These are phyloP conservation scores for Drosophila arawakana DNA, from an alignment of 1,140 invertebrate genomes.

Conservation along the genomic window DNA sequence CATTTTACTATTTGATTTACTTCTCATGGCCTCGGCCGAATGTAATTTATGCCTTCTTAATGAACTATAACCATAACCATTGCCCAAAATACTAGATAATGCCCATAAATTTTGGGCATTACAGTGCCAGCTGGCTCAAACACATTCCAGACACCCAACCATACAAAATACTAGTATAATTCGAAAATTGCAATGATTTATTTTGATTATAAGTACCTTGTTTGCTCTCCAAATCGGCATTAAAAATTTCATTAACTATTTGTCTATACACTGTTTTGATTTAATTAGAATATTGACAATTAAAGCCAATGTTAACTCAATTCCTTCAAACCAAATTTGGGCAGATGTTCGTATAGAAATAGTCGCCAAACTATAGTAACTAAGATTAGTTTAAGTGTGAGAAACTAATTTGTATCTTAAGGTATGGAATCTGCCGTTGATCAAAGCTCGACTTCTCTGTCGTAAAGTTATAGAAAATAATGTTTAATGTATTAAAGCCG, in stretches of 20 bases:
- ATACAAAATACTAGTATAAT: background rate
- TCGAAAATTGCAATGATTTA: slow-evolving; percentile 13
- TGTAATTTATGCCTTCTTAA: slow-evolving; percentile 67
- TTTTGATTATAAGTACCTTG: slow-evolving; percentile 5
- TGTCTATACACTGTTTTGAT: no score
- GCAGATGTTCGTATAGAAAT: no score
- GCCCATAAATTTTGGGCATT: slow-evolving; percentile 9
- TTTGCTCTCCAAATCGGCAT: slow-evolving; percentile 4
- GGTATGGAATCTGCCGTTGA: no score
- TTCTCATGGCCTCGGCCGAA: slow-evolving; percentile 34
- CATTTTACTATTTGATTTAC: slow-evolving; percentile 51
- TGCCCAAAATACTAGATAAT: slow-evolving; percentile 5
- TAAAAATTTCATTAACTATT: background rate
- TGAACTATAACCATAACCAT: slow-evolving; percentile 27
- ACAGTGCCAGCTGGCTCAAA: slow-evolving; percentile 3
- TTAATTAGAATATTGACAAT: no score
- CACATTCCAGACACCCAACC: background rate
- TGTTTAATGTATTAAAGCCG: no score
- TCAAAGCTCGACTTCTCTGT: no score
- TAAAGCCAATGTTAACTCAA: no score
- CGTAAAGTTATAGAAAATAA: no score
- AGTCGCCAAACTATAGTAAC: no score
- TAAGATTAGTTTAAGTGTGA: no score
- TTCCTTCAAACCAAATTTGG: no score
- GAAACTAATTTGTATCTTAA: no score